Evolutionary conservation across 2,888 invertebrate genomes (phyloP).

Genomic region (Coelogynopora nodosa): DNA sequence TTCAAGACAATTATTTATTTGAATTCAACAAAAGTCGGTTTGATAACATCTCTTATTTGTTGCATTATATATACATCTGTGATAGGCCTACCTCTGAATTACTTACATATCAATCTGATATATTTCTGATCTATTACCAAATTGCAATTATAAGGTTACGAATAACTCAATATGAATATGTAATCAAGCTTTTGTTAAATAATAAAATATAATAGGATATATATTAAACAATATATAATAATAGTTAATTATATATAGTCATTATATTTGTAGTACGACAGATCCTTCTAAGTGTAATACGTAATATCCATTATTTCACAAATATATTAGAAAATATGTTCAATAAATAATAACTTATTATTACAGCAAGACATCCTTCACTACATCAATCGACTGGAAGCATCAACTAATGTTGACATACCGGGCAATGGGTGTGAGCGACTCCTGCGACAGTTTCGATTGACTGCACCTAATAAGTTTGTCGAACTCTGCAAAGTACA

Average conservation of each 20-base stretch:
- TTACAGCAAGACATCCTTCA: neutral
- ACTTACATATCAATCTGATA: too few species aligned
- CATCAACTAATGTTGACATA: neutral
- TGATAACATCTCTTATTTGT: too few species aligned
- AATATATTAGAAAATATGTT: neutral
- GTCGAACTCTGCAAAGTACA: constrained; percentile 1
- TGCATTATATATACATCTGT: too few species aligned
- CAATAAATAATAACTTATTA: neutral
- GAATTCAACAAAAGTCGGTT: neutral
- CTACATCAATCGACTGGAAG: neutral
- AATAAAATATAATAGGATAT: neutral
- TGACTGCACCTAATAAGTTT: neutral
- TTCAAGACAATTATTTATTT: neutral
- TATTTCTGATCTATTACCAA: too few species aligned
- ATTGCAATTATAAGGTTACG: neutral
- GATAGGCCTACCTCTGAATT: too few species aligned
- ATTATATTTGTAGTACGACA: too few species aligned
- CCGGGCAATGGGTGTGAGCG: neutral
- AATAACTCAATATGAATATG: neutral
- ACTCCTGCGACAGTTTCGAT: neutral
- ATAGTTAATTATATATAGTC: too few species aligned
- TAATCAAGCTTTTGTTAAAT: neutral
- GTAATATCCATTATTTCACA: neutral
- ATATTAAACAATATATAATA: neutral
- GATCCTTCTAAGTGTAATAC: neutral